A percentile compares a stretch with the other conserved stretches of the same genome.
Evolutionary conservation across 2,113 vertebrate genomes (phyloP).

Genomic region (Apeltes quadracus): DNA sequence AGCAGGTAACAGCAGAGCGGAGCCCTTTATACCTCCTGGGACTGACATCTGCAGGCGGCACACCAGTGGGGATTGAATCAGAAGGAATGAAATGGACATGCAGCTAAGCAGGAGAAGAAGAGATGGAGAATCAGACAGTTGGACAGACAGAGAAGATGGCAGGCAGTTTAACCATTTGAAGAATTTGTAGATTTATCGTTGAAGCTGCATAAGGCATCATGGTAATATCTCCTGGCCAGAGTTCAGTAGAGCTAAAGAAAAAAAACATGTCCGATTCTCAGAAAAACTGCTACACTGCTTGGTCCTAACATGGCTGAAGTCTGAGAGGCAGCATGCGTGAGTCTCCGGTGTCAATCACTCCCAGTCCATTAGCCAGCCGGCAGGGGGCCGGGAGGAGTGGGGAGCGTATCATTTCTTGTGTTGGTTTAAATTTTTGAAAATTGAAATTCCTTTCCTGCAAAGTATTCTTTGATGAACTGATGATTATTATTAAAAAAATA

Average conservation of each 20-base stretch:
- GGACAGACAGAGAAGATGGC: background rate
- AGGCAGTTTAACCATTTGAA: background rate
- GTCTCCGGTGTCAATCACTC: conserved; percentile 44
- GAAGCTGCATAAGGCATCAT: background rate
- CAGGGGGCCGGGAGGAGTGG: conserved; percentile 27
- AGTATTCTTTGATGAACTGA: conserved; percentile 8
- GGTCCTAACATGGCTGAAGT: conserved; percentile 34
- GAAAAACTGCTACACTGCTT: background rate
- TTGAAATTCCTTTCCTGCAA: conserved; percentile 26
- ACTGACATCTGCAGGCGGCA: conserved; percentile 22
- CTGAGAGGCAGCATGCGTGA: conserved; percentile 37
- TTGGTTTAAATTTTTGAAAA: conserved; percentile 40
- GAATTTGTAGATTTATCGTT: background rate
- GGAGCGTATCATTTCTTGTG: conserved; percentile 5
- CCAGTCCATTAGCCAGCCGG: conserved; percentile 35
- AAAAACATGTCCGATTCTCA: conserved; percentile 10
- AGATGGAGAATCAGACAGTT: background rate
- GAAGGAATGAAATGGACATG: background rate
- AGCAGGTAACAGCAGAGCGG: conserved; percentile 56
- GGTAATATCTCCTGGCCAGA: background rate
- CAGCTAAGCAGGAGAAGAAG: conserved; percentile 23
- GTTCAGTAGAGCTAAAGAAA: background rate
- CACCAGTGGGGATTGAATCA: conserved; percentile 10
- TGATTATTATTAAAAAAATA: background rate
- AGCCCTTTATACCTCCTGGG: conserved; percentile 31